Evolutionary conservation across 2,797 vertebrate species (phyloP).

Genomic region (Sitta carolinensis): DNA sequence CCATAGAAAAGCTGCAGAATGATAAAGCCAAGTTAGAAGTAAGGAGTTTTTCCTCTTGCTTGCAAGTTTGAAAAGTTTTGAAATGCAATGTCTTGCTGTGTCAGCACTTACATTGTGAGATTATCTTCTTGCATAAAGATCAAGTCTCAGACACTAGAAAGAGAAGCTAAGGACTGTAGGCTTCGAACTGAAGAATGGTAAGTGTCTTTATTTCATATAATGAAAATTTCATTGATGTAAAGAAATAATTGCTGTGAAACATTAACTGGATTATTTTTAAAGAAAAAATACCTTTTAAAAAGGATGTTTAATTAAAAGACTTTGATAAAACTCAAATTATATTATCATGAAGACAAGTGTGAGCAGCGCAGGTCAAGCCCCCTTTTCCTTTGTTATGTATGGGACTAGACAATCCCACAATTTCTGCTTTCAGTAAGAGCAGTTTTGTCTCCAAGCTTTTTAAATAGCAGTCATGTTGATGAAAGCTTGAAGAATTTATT

Average conservation of each 20-base stretch:
- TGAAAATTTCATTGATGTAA: background rate
- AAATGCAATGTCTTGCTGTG: constrained; percentile 5
- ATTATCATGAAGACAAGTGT: background rate
- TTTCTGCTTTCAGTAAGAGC: background rate
- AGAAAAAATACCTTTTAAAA: background rate
- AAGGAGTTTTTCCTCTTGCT: constrained; percentile 46
- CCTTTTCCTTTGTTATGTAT: background rate
- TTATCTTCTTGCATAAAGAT: constrained; percentile 80
- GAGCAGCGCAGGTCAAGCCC: background rate
- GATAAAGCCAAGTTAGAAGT: constrained; percentile 94
- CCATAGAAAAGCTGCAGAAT: constrained; percentile 90
- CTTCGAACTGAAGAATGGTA: constrained; percentile 95
- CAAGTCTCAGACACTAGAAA: constrained; percentile 91
- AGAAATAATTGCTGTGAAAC: background rate
- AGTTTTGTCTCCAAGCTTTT: background rate
- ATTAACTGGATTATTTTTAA: background rate
- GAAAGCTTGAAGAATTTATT: background rate
- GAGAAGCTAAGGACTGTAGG: constrained; percentile 93
- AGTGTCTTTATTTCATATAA: constrained; percentile 42
- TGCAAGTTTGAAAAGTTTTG: background rate
- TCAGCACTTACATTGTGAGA: constrained; percentile 39
- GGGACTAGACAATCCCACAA: background rate
- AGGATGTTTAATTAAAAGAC: background rate
- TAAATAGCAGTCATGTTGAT: background rate
- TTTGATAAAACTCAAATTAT: background rate